Evolutionary conservation across 1,140 invertebrate species (phyloP).

Genomic region (Cyphomyrmex costatus): DNA sequence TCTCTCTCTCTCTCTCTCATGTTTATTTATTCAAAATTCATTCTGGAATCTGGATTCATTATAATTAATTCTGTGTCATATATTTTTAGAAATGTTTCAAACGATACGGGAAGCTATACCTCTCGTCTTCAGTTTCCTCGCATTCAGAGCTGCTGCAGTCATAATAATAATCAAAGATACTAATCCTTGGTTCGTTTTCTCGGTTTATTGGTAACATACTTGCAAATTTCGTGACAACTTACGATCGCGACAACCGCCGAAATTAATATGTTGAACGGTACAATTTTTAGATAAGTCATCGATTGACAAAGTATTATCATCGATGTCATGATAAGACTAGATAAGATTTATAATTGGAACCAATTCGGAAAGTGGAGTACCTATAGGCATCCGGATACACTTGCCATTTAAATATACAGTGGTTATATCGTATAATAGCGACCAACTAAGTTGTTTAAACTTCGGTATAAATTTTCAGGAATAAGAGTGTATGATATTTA

Average conservation of each 20-base stretch:
- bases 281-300: background rate
- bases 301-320: conserved; percentile 36
- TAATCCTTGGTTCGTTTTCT: conserved; percentile 38
- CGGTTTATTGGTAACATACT: background rate
- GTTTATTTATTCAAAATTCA: background rate
- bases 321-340: conserved; percentile 29
- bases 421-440: background rate
- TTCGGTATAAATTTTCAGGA: background rate
- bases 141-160: conserved; percentile 57
- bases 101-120: conserved; percentile 16
- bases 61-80: background rate
- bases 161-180: conserved; percentile 24
- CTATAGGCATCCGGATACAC: background rate
- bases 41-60: too few species aligned
- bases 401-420: background rate
- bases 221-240: background rate
- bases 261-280: background rate
- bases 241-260: background rate
- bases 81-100: conserved; percentile 2
- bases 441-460: background rate
- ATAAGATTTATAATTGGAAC: conserved; percentile 39
- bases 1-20: too few species aligned
- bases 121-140: conserved; percentile 51
- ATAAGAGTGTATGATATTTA: conserved; percentile 3
- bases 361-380: background rate